Percentiles rank a stretch among this genome's conserved stretches.
Evolutionary conservation across 2,888 invertebrate species (phyloP).

Genomic region (Leuctra nigra): DNA sequence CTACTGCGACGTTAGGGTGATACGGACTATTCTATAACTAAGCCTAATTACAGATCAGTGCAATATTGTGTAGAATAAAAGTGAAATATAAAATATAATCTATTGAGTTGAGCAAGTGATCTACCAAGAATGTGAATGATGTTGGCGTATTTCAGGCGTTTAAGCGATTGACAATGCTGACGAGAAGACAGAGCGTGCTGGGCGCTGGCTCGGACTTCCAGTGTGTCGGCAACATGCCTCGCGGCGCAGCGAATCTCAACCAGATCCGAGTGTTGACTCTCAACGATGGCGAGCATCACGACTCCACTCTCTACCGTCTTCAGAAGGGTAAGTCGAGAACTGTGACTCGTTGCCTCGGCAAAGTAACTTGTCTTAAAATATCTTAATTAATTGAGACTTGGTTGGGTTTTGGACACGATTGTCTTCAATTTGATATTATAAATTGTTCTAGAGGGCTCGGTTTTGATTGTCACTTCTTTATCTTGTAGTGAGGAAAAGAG

Average conservation of each 20-base stretch:
- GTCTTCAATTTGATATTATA: too few species aligned
- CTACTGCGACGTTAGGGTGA: too few species aligned
- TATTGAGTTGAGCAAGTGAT: too few species aligned
- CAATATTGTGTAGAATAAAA: background rate
- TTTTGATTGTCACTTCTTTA: too few species aligned
- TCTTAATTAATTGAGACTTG: too few species aligned
- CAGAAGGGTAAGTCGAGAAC: constrained; percentile 45
- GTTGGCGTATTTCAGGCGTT: background rate
- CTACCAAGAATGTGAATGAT: too few species aligned
- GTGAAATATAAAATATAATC: background rate
- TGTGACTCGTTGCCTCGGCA: too few species aligned
- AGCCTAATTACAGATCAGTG: background rate
- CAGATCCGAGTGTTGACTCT: constrained; percentile 60
- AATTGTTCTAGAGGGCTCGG: too few species aligned
- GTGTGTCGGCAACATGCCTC: constrained; percentile 1
- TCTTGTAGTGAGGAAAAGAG: too few species aligned
- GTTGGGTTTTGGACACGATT: too few species aligned
- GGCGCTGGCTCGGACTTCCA: constrained; percentile 1
- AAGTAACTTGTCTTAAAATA: too few species aligned
- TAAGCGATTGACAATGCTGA: constrained; percentile 6
- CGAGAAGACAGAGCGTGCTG: constrained; percentile 1
- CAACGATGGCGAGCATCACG: constrained; percentile 68
- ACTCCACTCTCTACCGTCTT: constrained; percentile 58
- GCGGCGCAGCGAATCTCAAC: constrained; percentile 13
- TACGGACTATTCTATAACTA: too few species aligned